Conservation (phyloP, 2,113 vertebrate species). For the Sardina pilchardus region DNA sequence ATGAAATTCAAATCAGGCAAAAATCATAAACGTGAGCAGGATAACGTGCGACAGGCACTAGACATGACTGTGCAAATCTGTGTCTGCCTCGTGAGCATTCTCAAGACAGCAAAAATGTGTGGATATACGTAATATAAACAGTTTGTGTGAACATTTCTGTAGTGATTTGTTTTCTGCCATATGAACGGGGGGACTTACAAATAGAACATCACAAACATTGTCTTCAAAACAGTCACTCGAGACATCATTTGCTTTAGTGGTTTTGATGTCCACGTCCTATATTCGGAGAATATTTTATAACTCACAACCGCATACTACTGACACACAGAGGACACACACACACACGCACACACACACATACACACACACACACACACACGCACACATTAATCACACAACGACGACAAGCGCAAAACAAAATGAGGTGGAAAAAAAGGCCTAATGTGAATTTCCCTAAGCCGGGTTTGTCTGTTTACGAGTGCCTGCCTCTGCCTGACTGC, state of each 20-base stretch:
- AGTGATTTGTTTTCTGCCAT: not conserved
- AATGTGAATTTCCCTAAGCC: not conserved
- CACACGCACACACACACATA: slow-evolving; percentile 8
- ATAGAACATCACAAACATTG: not conserved
- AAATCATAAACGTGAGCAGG: not conserved
- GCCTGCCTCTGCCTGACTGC: not conserved
- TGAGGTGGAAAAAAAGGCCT: slow-evolving; percentile 5
- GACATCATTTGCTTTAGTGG: not conserved
- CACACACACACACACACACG: slow-evolving; percentile 12
- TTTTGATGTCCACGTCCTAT: slow-evolving; percentile 5
- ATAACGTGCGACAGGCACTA: not conserved
- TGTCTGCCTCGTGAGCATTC: not conserved
- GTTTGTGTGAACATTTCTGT: not conserved
- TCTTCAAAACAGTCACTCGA: not conserved
- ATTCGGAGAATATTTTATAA: not conserved
- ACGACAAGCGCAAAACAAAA: not conserved
- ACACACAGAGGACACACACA: not conserved
- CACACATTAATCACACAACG: not conserved
- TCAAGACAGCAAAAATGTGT: not conserved
- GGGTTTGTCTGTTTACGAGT: not conserved
- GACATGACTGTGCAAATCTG: not conserved
- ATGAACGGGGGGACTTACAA: not conserved
- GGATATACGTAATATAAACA: not conserved
- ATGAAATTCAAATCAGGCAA: not conserved
- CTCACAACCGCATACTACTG: not conserved